Evolutionary conservation across 2,797 vertebrate genomes (phyloP).

Genomic region (Myotis planiceps): DNA sequence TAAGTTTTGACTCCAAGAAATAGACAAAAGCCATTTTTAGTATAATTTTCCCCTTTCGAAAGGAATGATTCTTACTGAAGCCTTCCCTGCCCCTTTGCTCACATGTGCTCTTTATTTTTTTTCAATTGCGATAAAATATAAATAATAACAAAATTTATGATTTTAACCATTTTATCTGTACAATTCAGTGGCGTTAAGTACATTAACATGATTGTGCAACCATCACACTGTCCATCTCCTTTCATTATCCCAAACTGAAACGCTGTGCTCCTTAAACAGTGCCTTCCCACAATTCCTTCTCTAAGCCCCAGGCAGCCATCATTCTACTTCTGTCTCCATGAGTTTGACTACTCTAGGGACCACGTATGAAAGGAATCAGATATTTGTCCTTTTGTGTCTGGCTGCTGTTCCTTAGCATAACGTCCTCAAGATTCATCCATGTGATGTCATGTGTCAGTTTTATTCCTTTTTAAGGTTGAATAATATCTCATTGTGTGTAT

Average conservation of each 20-base stretch:
- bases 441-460: background rate
- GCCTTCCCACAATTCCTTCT: fast-evolving
- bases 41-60: background rate
- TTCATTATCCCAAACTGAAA: background rate
- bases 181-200: background rate
- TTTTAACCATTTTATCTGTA: background rate
- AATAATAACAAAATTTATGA: background rate
- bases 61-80: background rate
- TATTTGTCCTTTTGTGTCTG: background rate
- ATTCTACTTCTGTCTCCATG: background rate
- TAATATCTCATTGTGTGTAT: background rate
- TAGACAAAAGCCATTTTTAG: background rate
- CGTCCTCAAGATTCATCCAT: background rate
- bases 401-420: background rate
- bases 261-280: background rate
- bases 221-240: background rate
- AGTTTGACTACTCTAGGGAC: background rate
- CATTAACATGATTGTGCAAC: background rate
- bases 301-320: no score
- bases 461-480: background rate
- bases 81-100: background rate
- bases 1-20: background rate
- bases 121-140: background rate
- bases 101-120: background rate
- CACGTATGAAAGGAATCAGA: background rate